Evolutionary conservation across 2,888 invertebrate species (phyloP).

Genomic region (Branchellion lobata): DNA sequence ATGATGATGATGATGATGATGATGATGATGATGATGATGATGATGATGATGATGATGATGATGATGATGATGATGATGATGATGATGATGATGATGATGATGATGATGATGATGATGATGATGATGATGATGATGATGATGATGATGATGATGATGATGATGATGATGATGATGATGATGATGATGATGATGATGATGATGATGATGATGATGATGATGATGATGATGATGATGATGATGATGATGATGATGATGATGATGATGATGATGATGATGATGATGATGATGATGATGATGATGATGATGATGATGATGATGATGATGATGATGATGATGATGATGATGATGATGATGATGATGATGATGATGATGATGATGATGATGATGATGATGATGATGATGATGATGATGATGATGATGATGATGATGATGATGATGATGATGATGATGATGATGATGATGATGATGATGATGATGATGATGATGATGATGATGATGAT

Average conservation of each 20-base stretch:
- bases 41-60: constrained; percentile 37
- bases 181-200: constrained; percentile 37
- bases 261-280: constrained; percentile 36
- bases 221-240: constrained; percentile 35
- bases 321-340: constrained; percentile 37
- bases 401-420: constrained; percentile 37
- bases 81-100: constrained; percentile 37
- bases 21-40: constrained; percentile 36
- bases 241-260: constrained; percentile 36
- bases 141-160: constrained; percentile 36
- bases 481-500: constrained; percentile 36
- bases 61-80: constrained; percentile 37
- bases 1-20: constrained; percentile 36
- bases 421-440: constrained; percentile 37
- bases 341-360: constrained; percentile 35
- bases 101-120: constrained; percentile 35
- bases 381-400: constrained; percentile 36
- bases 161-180: constrained; percentile 37
- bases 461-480: constrained; percentile 35
- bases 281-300: constrained; percentile 37
- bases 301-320: constrained; percentile 37
- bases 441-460: constrained; percentile 37
- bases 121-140: constrained; percentile 36
- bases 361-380: constrained; percentile 36
- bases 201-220: constrained; percentile 37